Conservation (phyloP, 2,888 invertebrate genomes). For the Mythimna lalbum region DNA sequence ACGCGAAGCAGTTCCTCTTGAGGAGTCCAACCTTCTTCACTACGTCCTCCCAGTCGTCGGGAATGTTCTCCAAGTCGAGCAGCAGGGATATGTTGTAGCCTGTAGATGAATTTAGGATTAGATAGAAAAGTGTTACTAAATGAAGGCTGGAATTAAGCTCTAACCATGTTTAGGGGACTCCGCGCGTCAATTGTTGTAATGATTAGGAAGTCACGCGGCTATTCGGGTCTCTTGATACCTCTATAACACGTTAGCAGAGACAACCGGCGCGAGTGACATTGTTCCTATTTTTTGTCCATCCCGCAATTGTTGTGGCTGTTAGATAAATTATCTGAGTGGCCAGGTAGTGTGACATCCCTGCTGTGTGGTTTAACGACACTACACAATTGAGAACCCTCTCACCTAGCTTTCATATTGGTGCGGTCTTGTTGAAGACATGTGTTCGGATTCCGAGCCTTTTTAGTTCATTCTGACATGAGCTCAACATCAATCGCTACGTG, state of each 20-base stretch:
- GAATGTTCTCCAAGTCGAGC: slow-evolving; percentile 98
- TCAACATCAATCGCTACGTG: background rate
- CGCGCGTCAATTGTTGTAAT: background rate
- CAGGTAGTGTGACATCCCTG: background rate
- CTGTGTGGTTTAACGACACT: background rate
- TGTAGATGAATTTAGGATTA: slow-evolving; percentile 71
- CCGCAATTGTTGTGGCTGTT: background rate
- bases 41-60: slow-evolving; percentile 96
- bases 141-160: background rate
- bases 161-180: background rate
- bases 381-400: background rate
- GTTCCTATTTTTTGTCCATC: background rate
- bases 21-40: slow-evolving; percentile 98
- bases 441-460: background rate
- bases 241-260: background rate
- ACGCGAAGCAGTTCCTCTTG: slow-evolving; percentile 99
- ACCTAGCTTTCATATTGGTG: background rate
- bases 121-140: background rate
- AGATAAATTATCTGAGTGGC: background rate
- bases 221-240: background rate
- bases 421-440: background rate
- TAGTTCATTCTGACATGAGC: background rate
- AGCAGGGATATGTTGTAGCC: slow-evolving; percentile 98
- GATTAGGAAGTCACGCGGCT: background rate
- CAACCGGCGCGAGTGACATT: background rate